Evolutionary conservation across 2,113 vertebrate genomes (phyloP).

Genomic region (Trinectes maculatus): DNA sequence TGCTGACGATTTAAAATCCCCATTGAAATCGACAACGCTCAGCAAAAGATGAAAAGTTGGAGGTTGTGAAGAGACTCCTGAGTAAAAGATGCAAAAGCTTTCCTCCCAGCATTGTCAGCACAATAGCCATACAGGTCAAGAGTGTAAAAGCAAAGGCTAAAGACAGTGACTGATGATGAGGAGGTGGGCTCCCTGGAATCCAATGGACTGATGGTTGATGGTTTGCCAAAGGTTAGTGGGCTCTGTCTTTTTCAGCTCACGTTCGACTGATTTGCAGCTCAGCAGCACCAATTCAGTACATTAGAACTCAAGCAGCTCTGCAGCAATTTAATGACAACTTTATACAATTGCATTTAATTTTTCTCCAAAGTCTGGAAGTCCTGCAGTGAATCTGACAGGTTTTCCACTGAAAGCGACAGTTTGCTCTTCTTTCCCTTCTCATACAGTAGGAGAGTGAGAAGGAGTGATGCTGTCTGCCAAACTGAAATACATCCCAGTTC

Average conservation of each 20-base stretch:
- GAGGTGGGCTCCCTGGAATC: slow-evolving; percentile 21
- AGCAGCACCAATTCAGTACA: no score
- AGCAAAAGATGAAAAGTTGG: slow-evolving; percentile 50
- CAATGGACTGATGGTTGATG: slow-evolving; percentile 8
- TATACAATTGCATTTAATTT: no score
- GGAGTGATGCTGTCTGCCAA: no score
- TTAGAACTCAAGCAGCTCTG: no score
- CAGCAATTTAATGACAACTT: no score
- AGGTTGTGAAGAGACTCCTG: slow-evolving; percentile 23
- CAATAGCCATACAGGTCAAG: slow-evolving; percentile 33
- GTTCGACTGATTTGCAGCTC: slow-evolving; percentile 6
- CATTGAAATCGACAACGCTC: slow-evolving; percentile 30
- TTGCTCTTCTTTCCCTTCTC: no score
- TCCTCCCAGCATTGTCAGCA: slow-evolving; percentile 41
- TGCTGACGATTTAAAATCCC: slow-evolving; percentile 42
- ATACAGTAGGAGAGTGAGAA: no score
- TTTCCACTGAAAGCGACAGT: no score
- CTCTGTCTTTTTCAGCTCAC: slow-evolving; percentile 21
- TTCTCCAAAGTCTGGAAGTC: no score
- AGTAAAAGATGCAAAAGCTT: slow-evolving; percentile 31
- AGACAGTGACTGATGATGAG: slow-evolving; percentile 27
- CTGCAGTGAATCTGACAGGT: no score
- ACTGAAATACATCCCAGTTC: no score
- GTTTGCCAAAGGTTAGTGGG: slow-evolving; percentile 21
- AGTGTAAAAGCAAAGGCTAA: slow-evolving; percentile 33